Conservation (phyloP, 2,797 vertebrate species). For the Orientallactaga sibirica region DNA sequence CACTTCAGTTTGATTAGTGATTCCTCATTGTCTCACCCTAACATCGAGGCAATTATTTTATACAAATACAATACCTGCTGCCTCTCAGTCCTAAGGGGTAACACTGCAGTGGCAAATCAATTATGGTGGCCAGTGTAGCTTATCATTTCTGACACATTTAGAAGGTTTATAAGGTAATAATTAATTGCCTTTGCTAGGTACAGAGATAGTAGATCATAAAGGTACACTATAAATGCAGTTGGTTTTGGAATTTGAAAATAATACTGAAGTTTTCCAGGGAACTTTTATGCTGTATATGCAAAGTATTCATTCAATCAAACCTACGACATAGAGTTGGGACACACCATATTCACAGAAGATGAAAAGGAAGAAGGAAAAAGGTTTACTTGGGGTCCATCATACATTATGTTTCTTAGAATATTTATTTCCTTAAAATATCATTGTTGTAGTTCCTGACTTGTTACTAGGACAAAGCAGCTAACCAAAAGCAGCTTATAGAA, state of each 20-base stretch:
- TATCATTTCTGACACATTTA: constrained; percentile 49
- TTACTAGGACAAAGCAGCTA: too few species aligned
- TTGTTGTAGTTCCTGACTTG: neutral
- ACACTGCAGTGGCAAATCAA: neutral
- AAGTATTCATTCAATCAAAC: neutral
- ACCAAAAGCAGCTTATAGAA: too few species aligned
- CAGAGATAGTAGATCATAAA: constrained; percentile 23
- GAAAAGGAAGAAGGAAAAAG: neutral
- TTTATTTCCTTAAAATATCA: constrained; percentile 7
- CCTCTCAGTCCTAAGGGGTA: constrained; percentile 52
- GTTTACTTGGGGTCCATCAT: neutral
- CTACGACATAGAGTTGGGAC: neutral
- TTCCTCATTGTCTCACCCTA: constrained; percentile 70
- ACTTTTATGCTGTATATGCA: neutral
- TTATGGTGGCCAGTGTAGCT: constrained; percentile 53
- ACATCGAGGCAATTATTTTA: constrained; percentile 44
- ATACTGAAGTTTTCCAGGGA: neutral
- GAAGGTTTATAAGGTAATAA: constrained; percentile 44
- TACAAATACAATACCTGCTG: constrained; percentile 33
- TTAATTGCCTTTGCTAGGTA: constrained; percentile 48
- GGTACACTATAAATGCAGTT: constrained; percentile 31
- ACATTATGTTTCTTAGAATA: neutral
- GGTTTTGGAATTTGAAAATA: constrained; percentile 36
- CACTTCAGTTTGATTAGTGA: constrained; percentile 65
- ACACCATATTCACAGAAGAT: neutral